phyloP scores from a whole-genome alignment of 2,113 vertebrate species.

The Campylorhamphus procurvoides region DNA sequence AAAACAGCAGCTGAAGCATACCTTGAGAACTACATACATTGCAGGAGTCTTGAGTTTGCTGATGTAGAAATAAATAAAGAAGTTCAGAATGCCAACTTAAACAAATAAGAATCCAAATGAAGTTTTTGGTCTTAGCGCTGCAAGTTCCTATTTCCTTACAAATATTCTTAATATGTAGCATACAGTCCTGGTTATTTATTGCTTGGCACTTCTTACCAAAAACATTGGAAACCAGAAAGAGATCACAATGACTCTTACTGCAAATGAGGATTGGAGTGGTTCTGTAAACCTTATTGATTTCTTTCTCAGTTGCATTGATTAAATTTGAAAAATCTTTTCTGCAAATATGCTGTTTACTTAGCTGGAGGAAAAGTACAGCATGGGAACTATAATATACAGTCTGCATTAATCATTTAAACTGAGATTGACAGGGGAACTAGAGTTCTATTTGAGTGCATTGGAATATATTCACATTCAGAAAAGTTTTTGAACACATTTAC shows the following conservation, averaged over 20 bases:
- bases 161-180: background rate
- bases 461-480: background rate
- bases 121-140: background rate
- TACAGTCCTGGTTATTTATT: background rate
- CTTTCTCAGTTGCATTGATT: slow-evolving; percentile 4
- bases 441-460: background rate
- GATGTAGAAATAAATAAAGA: background rate
- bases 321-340: slow-evolving; percentile 29
- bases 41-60: background rate
- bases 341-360: background rate
- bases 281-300: background rate
- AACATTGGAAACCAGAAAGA: background rate
- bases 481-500: background rate
- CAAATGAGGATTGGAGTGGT: background rate
- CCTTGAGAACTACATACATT: background rate
- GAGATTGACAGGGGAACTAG: background rate
- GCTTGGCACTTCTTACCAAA: background rate
- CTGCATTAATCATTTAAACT: background rate
- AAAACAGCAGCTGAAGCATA: background rate
- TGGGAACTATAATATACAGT: background rate
- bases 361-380: background rate
- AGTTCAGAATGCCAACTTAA: background rate
- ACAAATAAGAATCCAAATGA: background rate
- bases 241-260: background rate
- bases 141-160: background rate